phyloP scores from a whole-genome alignment of 2,888 invertebrate species.

The Mimachlamys varia region DNA sequence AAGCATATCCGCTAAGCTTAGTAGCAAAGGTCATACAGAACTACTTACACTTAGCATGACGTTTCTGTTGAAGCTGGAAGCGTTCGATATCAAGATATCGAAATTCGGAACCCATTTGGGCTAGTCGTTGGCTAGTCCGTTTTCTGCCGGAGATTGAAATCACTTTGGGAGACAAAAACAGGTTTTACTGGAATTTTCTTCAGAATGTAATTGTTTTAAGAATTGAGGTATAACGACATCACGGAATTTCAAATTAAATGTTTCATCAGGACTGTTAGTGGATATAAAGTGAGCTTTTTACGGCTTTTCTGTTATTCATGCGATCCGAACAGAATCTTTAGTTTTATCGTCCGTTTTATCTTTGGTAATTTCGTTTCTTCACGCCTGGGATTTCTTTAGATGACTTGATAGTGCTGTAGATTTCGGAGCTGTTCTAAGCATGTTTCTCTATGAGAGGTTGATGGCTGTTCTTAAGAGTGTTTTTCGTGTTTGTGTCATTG shows the following conservation, averaged over 20 bases:
- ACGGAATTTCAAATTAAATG: not conserved
- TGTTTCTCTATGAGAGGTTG: no score
- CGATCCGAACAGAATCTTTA: not conserved
- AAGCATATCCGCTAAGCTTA: not conserved
- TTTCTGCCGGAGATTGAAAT: not conserved
- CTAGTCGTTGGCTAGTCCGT: not conserved
- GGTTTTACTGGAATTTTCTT: not conserved
- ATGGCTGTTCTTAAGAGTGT: no score
- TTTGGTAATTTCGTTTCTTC: not conserved
- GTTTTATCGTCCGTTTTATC: not conserved
- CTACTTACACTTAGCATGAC: not conserved
- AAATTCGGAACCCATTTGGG: not conserved
- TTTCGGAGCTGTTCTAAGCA: not conserved
- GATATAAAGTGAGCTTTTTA: not conserved
- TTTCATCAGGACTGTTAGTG: not conserved
- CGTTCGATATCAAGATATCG: not conserved
- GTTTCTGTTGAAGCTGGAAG: not conserved
- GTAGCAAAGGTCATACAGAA: not conserved
- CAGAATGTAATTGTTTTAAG: slow-evolving; percentile 3
- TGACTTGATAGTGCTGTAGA: not conserved
- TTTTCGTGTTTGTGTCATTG: no score
- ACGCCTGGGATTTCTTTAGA: not conserved
- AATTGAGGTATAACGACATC: not conserved
- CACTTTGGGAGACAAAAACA: not conserved
- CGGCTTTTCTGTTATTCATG: not conserved